These are phyloP conservation scores for Pelobates cultripes DNA, from an alignment of 2,797 vertebrate species.

Conservation along the genomic window DNA sequence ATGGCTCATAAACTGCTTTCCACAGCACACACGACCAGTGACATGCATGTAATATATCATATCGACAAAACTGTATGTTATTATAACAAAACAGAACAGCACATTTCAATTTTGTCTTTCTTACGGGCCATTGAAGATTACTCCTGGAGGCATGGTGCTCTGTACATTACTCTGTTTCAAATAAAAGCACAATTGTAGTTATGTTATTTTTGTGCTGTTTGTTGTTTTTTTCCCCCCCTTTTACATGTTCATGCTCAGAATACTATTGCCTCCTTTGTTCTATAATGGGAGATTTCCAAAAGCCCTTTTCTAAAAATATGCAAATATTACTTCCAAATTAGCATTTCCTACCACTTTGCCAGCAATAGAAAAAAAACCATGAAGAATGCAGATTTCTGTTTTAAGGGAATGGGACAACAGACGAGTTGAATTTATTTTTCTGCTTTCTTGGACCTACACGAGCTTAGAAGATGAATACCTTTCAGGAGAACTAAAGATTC, in stretches of 20 bases:
- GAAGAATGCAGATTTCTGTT: not conserved
- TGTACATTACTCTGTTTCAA: not conserved
- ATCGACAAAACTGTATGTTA: not conserved
- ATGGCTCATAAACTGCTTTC: not conserved
- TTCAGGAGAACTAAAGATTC: not conserved
- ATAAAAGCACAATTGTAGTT: not conserved
- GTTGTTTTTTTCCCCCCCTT: too few species aligned
- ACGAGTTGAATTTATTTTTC: not conserved
- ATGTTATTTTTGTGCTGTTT: not conserved
- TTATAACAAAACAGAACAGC: not conserved
- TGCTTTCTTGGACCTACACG: not conserved
- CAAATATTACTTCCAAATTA: constrained; percentile 16
- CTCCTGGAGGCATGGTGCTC: not conserved
- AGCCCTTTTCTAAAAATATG: not conserved
- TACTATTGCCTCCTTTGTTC: constrained; percentile 9
- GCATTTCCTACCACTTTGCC: constrained; percentile 10
- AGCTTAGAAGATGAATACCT: constrained; percentile 1
- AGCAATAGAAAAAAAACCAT: not conserved
- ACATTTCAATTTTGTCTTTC: too few species aligned
- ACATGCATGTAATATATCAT: not conserved
- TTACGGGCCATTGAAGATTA: not conserved
- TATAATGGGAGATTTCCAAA: constrained; percentile 6
- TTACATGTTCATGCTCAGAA: not conserved
- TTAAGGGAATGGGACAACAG: not conserved
- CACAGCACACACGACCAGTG: not conserved